Base-by-base conservation (phyloP, 2,888 invertebrate genomes). In the Drosophila paramelanica region DNA sequence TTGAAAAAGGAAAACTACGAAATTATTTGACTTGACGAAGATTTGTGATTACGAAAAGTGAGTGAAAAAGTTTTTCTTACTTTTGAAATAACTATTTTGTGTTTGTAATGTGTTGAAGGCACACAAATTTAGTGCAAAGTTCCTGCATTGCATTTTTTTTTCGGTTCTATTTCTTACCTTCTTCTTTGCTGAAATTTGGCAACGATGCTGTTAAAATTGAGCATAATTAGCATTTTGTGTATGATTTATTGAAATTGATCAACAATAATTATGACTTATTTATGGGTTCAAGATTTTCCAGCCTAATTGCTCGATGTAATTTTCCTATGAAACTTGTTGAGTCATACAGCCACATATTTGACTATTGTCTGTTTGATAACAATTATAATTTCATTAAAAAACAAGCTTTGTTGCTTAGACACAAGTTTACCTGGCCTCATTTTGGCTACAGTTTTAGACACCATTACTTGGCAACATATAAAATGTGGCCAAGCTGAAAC, bases 231-330 rank as follows among this genome's bases (percentile, higher is more conserved):
- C 25, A 20, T n/a, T 66, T 57, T 10, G 39, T 11, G 27, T 23
- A 11, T 1, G 6, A 31, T 20, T 39, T 38, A 31, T 31, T 25
- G 67, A 51, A 58, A 25, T 47, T 41, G 14, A 67, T 53, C 53
- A 25, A 8, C 1, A 11, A 27, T 38, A 23, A 27, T 17, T 10
- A 27, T 11, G 36, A 5, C 10, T 14, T 8, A 47, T 47, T 66
- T 36, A 17, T n/a, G 5, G 43, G 7, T 23, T 33, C 36, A 14
- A 25, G 10, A 10, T 25, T 27, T 46, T 52, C 38, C 14, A 20
- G 41, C 14, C 20, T 61, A 62, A 69, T 70, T 61, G 55, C 45
- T 51, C 55, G 47, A 55, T 70, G 10, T 8, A 0, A 14, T 27
- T 47, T 39, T 46, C 14, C 36, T 52, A 36, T 1, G 17, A 39